These are phyloP conservation scores for Lanistes nyassanus DNA, from an alignment of 1,140 invertebrate species.

Conservation along the genomic window DNA sequence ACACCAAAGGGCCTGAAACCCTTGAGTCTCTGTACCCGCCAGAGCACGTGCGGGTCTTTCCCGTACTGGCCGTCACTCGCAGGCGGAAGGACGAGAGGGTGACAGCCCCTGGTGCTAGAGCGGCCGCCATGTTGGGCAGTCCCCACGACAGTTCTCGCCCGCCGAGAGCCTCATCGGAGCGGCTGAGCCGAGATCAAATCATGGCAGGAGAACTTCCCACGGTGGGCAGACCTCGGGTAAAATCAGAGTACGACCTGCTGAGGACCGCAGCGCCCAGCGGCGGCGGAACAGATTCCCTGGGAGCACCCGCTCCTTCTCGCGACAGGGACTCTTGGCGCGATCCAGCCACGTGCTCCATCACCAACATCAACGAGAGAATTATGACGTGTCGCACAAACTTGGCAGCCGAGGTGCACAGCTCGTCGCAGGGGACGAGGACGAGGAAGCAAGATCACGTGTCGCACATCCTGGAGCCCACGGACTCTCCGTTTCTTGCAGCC, in stretches of 20 bases:
- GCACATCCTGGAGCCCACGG: not conserved
- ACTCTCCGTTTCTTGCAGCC: not conserved
- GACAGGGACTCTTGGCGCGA: constrained; percentile 1
- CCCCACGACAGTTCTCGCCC: too few species aligned
- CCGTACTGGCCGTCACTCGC: constrained; percentile 44
- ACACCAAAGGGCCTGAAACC: not conserved
- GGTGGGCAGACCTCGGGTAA: too few species aligned
- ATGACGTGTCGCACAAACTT: not conserved
- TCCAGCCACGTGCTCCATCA: constrained; percentile 12
- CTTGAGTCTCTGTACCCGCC: not conserved
- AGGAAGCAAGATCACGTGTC: not conserved
- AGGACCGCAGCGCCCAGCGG: too few species aligned
- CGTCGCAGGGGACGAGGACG: not conserved
- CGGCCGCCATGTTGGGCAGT: too few species aligned
- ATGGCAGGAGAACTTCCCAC: too few species aligned
- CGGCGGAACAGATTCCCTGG: too few species aligned
- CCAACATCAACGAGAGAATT: constrained; percentile 17
- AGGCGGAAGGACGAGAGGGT: not conserved
- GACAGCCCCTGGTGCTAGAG: too few species aligned
- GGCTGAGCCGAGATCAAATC: too few species aligned
- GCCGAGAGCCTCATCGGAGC: too few species aligned
- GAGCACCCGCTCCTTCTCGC: too few species aligned
- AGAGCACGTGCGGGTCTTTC: constrained; percentile 33
- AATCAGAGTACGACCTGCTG: too few species aligned
- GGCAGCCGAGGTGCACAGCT: not conserved